These are phyloP conservation scores for Ameiurus melas DNA, from an alignment of 2,113 vertebrate genomes.

Conservation along the genomic window DNA sequence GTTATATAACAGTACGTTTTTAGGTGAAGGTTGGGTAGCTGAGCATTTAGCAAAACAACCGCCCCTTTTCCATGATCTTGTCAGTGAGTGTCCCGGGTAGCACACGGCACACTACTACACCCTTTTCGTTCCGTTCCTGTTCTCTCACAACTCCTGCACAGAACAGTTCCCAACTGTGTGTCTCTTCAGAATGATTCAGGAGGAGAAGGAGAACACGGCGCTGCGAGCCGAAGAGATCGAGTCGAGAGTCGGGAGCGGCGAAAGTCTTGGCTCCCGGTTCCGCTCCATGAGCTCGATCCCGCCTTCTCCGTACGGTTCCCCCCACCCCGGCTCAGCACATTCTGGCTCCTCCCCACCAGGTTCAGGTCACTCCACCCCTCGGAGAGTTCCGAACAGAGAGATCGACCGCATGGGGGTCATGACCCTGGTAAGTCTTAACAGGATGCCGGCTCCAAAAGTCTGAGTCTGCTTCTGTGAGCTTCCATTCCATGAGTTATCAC, in stretches of 20 bases:
- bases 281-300: constrained; percentile 83
- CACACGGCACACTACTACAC: not conserved
- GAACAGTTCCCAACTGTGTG: not conserved
- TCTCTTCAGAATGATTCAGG: constrained; percentile 86
- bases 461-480: not conserved
- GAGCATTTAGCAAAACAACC: not conserved
- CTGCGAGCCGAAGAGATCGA: constrained; percentile 95
- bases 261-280: constrained; percentile 80
- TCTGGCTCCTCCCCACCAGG: constrained; percentile 85
- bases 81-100: no score
- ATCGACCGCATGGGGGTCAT: constrained; percentile 91
- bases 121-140: not conserved
- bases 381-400: constrained; percentile 83
- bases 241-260: constrained; percentile 86
- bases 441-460: not conserved
- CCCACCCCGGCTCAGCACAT: constrained; percentile 72
- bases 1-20: not conserved
- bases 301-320: constrained; percentile 70
- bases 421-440: constrained; percentile 82
- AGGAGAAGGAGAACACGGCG: constrained; percentile 93
- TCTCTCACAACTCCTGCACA: not conserved
- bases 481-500: not conserved
- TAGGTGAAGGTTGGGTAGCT: not conserved
- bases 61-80: no score
- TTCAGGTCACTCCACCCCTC: constrained; percentile 89